Base-by-base conservation (phyloP, 1,140 invertebrate species). In the Drosophila arawakana region DNA sequence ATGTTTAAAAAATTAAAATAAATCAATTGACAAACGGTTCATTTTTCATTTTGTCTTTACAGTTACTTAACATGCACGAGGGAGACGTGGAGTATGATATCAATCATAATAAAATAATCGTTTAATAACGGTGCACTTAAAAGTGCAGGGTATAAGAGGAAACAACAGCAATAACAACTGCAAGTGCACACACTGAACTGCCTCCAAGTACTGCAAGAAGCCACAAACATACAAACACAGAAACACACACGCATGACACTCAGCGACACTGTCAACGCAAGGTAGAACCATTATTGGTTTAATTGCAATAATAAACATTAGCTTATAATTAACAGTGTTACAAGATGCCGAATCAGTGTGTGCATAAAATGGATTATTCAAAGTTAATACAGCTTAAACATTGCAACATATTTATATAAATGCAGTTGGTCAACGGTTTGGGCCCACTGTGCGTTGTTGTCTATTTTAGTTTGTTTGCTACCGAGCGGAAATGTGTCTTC, bases 401-500 rank as follows among this genome's bases (percentile, higher is more conserved):
- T 49, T 21, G 5, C 11, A 30, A 34, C 18, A 30, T 21, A 39
- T 13, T 54, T 60, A 10, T 9, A 15, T 6, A n/a, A 43, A 5
- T 41, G 43, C 44, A 57, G 49, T 61, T n/a, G 25, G 30, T 43
- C 39, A 58, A 47, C 39, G 15, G 15, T 34, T 13, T 41, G 15
- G 37, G 15, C 34, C 39, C 67, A 67, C 78, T 66, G 62, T 73
- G 55, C 73, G 65, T 68, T 70, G 79, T 69, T 80, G 76, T 83
- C 83, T 86, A 86, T 86, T 86, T 86, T 88, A 73, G 83, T 80
- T 88, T 76, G 76, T 75, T 76, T 69, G 83, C 83, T 85, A 75
- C 76, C 80, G 60, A 76, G 69, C 83, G 82, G 83, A 86, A 88
- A 79, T 83, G 76, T 82, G 80, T 74, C 83, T 82, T 85, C 74